These are phyloP conservation scores for Sebastes hubbsi DNA, from an alignment of 2,797 vertebrate genomes.

Conservation along the genomic window DNA sequence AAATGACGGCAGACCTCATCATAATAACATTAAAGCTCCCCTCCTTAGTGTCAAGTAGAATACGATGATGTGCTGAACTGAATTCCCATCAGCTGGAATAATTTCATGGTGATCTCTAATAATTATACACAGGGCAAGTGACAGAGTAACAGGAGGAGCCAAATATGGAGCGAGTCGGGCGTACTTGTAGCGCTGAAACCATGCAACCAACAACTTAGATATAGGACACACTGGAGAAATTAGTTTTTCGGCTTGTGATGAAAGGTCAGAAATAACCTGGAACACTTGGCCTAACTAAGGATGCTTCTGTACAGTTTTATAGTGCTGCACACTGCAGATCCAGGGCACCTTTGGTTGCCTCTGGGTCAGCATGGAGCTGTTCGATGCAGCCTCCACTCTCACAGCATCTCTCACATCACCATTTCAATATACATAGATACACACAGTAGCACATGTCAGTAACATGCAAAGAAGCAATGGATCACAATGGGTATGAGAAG, in stretches of 20 bases:
- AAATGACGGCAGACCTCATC: conserved; percentile 69
- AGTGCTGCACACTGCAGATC: conserved; percentile 15
- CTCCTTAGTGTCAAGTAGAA: conserved; percentile 60
- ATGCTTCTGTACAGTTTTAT: not conserved
- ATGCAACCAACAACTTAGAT: not conserved
- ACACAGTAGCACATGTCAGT: not conserved
- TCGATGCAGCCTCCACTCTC: not conserved
- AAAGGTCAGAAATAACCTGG: conserved; percentile 8
- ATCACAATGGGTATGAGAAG: not conserved
- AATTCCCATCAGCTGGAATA: conserved; percentile 63
- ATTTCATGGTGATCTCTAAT: conserved; percentile 69
- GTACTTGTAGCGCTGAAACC: not conserved
- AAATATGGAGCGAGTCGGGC: not conserved
- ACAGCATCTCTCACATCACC: conserved; percentile 9
- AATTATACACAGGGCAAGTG: conserved; percentile 58
- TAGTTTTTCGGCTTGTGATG: not conserved
- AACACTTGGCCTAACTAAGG: not conserved
- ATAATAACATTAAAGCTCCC: conserved; percentile 63
- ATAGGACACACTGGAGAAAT: not conserved
- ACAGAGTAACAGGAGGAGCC: conserved; percentile 31
- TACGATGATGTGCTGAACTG: conserved; percentile 42
- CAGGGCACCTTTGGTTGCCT: conserved; percentile 31
- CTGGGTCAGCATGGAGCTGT: not conserved
- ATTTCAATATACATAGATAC: conserved; percentile 8
- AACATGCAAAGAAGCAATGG: not conserved